A percentile compares a stretch with the other conserved stretches of the same genome.
phyloP scores from a whole-genome alignment of 2,888 invertebrate genomes.

The Drosophila subsilvestris region DNA sequence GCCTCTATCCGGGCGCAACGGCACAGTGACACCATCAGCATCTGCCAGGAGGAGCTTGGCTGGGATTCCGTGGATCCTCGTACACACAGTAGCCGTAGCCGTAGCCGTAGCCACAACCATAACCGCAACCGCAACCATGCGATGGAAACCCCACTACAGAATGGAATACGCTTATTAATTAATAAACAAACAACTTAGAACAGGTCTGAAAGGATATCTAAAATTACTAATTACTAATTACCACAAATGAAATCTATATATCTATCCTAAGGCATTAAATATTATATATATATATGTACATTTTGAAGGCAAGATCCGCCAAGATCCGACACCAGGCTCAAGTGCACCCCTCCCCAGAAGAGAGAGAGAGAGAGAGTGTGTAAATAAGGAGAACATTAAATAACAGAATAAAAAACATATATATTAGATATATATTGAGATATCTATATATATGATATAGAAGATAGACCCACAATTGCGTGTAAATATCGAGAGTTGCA shows the following conservation, averaged over 20 bases:
- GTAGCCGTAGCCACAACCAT: too few species aligned
- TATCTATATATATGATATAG: slow-evolving; percentile 25
- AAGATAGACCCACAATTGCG: slow-evolving; percentile 8
- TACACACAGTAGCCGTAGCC: slow-evolving; percentile 3
- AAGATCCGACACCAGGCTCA: slow-evolving; percentile 53
- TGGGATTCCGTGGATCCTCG: slow-evolving; percentile 1
- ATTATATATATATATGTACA: slow-evolving; percentile 15
- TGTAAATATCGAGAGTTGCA: slow-evolving; percentile 39
- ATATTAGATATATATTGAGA: slow-evolving; percentile 17
- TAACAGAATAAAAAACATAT: slow-evolving; percentile 12
- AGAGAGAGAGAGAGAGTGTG: too few species aligned
- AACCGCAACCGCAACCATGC: slow-evolving; percentile 17
- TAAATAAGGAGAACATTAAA: too few species aligned
- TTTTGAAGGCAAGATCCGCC: neutral
- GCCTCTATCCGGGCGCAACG: slow-evolving; percentile 69
- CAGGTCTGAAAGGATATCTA: slow-evolving; percentile 18
- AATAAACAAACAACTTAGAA: slow-evolving; percentile 48
- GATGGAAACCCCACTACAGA: slow-evolving; percentile 63
- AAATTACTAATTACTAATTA: slow-evolving; percentile 11
- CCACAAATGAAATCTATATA: slow-evolving; percentile 13
- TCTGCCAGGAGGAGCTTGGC: slow-evolving; percentile 3
- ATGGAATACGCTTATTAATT: slow-evolving; percentile 77
- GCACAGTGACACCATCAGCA: slow-evolving; percentile 40
- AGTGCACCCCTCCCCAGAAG: slow-evolving; percentile 37
- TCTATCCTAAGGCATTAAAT: slow-evolving; percentile 5